Conservation (phyloP, 2,888 invertebrate species). For the Meganola albula region DNA sequence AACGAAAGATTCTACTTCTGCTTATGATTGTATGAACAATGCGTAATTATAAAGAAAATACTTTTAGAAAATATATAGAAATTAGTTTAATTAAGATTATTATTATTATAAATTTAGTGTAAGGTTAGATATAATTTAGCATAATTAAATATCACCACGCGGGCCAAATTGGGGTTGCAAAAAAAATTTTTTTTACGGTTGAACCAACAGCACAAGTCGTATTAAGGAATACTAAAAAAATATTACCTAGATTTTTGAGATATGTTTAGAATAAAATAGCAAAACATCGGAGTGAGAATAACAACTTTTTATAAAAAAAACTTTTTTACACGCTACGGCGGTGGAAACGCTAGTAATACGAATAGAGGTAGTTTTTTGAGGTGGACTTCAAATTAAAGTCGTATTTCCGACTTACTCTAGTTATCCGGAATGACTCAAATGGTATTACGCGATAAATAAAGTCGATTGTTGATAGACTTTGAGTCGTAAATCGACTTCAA, state of each 20-base stretch:
- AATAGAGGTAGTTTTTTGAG: slow-evolving; percentile 26
- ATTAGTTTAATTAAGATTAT: slow-evolving; percentile 22
- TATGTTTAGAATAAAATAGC: slow-evolving; percentile 64
- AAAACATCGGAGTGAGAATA: slow-evolving; percentile 34
- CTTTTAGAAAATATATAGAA: slow-evolving; percentile 61
- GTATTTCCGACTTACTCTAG: slow-evolving; percentile 26
- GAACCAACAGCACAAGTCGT: slow-evolving; percentile 59
- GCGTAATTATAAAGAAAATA: slow-evolving; percentile 46
- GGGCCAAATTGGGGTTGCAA: slow-evolving; percentile 67
- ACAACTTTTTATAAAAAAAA: slow-evolving; percentile 31
- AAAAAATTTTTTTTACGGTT: slow-evolving; percentile 37
- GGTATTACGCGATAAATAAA: slow-evolving; percentile 11
- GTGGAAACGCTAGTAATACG: slow-evolving; percentile 23
- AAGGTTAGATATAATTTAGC: slow-evolving; percentile 34
- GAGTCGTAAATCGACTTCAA: slow-evolving; percentile 16
- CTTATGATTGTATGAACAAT: slow-evolving; percentile 58
- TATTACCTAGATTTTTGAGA: slow-evolving; percentile 72
- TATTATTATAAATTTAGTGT: slow-evolving; percentile 27
- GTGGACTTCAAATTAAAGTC: slow-evolving; percentile 19
- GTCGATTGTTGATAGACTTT: slow-evolving; percentile 10
- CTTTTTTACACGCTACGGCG: slow-evolving; percentile 29
- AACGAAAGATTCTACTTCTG: slow-evolving; percentile 54
- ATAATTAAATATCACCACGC: slow-evolving; percentile 60
- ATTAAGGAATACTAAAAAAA: slow-evolving; percentile 41
- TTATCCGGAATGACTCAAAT: slow-evolving; percentile 23